Evolutionary conservation across 2,113 vertebrate genomes (phyloP).

Genomic region (Barbus barbus): DNA sequence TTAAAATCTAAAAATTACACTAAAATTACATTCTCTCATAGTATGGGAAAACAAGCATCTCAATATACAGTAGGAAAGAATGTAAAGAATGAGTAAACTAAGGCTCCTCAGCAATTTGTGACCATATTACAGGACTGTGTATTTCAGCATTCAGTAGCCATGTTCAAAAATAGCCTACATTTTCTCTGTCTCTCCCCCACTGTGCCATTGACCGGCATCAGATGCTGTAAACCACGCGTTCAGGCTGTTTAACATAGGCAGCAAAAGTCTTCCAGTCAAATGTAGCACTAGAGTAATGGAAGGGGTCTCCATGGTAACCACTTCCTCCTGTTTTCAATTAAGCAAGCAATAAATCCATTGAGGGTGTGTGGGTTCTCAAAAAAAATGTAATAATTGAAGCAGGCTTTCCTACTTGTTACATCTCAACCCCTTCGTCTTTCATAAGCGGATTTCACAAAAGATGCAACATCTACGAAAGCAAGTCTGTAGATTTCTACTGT

Average conservation of each 20-base stretch:
- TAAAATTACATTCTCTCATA: background rate
- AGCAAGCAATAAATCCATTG: conserved; percentile 58
- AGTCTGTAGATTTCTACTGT: background rate
- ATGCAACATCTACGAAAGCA: background rate
- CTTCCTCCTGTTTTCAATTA: conserved; percentile 53
- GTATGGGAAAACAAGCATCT: background rate
- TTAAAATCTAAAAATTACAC: background rate
- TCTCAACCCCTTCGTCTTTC: conserved; percentile 43
- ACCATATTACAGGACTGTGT: background rate
- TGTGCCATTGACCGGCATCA: conserved; percentile 9
- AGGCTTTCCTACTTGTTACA: conserved; percentile 44
- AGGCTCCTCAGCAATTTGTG: background rate
- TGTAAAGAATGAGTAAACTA: too few species aligned
- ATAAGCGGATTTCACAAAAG: conserved; percentile 6
- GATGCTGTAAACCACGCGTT: conserved; percentile 15
- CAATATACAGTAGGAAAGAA: background rate
- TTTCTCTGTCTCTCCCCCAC: conserved; percentile 20
- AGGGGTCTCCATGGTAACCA: conserved; percentile 84
- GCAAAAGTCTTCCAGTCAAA: conserved; percentile 44
- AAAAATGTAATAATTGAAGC: conserved; percentile 44
- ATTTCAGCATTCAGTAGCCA: background rate
- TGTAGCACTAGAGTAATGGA: conserved; percentile 62
- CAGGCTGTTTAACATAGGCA: conserved; percentile 25
- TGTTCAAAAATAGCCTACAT: conserved; percentile 6
- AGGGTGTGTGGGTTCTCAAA: conserved; percentile 61